Evolutionary conservation across 2,888 invertebrate genomes (phyloP).

Genomic region (Eupithecia pulchellata): DNA sequence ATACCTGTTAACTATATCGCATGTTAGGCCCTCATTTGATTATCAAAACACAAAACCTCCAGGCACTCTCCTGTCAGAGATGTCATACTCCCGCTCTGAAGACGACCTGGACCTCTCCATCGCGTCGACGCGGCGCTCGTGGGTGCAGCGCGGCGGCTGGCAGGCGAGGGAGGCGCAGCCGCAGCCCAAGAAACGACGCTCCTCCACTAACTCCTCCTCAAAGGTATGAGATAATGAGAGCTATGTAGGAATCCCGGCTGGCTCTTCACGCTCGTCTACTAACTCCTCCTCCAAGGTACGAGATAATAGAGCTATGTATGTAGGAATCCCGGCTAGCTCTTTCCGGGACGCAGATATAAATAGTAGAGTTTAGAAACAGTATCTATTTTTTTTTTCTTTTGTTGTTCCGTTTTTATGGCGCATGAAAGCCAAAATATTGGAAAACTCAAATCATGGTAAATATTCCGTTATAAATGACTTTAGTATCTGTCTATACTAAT

Average conservation of each 20-base stretch:
- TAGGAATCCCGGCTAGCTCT: too few species aligned
- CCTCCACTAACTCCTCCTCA: slow-evolving; percentile 71
- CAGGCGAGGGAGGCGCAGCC: slow-evolving; percentile 69
- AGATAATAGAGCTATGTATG: too few species aligned
- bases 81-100: slow-evolving; percentile 93
- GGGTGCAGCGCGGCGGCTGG: slow-evolving; percentile 80
- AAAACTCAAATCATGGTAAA: too few species aligned
- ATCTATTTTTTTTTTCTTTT: too few species aligned
- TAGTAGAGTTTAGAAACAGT: too few species aligned
- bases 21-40: neutral
- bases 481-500: too few species aligned
- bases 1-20: too few species aligned
- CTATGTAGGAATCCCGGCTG: too few species aligned
- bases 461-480: too few species aligned
- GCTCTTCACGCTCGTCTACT: slow-evolving; percentile 71
- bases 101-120: slow-evolving; percentile 90
- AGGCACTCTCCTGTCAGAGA: slow-evolving; percentile 91
- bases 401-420: too few species aligned
- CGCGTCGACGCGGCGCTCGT: slow-evolving; percentile 78
- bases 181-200: slow-evolving; percentile 71
- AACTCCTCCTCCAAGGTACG: slow-evolving; percentile 64
- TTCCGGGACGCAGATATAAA: too few species aligned
- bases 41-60: slow-evolving; percentile 28
- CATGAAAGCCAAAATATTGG: too few species aligned
- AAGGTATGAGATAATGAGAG: slow-evolving; percentile 41